A percentile compares a stretch with the other conserved stretches of the same genome.
These are phyloP conservation scores for Andrena bicolor DNA, from an alignment of 2,888 invertebrate genomes.

Conservation along the genomic window DNA sequence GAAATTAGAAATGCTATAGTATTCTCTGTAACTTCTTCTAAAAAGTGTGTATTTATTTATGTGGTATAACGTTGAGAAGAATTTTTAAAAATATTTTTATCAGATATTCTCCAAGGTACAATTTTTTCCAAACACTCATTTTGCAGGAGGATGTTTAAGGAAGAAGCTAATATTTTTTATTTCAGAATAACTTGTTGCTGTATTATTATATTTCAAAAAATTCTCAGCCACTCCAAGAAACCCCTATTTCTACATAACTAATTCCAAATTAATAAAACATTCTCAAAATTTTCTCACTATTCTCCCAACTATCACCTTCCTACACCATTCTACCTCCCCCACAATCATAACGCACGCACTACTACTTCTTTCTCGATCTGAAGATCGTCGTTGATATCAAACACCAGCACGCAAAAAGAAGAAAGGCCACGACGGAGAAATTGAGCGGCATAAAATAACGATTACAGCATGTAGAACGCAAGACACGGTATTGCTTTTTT, in stretches of 20 bases:
- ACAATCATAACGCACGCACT: not conserved
- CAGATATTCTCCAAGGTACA: too few relatives aligned
- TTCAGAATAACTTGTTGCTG: not conserved
- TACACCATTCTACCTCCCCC: not conserved
- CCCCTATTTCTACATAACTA: not conserved
- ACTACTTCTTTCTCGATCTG: not conserved
- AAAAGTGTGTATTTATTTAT: too few relatives aligned
- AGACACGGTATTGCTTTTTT: conserved; percentile 42
- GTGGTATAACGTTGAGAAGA: too few relatives aligned
- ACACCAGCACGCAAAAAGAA: not conserved
- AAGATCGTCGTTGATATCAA: not conserved
- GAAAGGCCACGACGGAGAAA: conserved; percentile 17
- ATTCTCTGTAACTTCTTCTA: too few relatives aligned
- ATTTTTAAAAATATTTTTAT: too few relatives aligned
- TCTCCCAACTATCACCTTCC: too few relatives aligned
- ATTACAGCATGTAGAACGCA: conserved; percentile 25
- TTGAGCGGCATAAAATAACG: conserved; percentile 44
- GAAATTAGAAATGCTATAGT: too few relatives aligned
- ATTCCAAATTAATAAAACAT: not conserved
- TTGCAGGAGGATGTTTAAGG: too few relatives aligned
- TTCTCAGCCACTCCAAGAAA: not conserved
- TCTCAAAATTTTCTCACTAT: not conserved
- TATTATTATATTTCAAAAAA: not conserved
- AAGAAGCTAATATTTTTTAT: not conserved
- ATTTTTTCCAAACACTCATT: too few relatives aligned